Conservation (phyloP, 2,113 vertebrate species). For the Lathamus discolor region DNA sequence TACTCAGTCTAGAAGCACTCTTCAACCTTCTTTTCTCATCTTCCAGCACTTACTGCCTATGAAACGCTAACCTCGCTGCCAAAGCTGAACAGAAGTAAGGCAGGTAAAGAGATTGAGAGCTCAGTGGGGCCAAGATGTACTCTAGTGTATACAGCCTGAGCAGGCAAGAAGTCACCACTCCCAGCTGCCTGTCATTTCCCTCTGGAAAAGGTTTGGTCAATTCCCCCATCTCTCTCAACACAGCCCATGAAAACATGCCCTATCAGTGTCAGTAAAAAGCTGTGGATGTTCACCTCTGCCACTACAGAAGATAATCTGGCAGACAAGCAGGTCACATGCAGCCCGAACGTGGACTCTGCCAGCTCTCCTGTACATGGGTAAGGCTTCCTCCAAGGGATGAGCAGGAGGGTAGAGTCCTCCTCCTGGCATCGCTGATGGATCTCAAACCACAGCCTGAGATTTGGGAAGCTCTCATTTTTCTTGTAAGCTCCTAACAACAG, state of each 20-base stretch:
- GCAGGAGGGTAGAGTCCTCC: neutral
- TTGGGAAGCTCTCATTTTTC: neutral
- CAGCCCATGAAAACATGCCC: neutral
- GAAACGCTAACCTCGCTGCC: neutral
- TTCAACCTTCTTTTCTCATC: neutral
- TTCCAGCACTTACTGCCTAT: neutral
- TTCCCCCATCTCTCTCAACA: neutral
- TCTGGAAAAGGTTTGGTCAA: neutral
- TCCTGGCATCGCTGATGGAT: neutral
- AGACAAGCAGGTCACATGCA: neutral
- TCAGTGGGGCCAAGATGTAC: neutral
- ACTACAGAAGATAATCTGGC: neutral
- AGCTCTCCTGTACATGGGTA: no score
- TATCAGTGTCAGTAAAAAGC: neutral
- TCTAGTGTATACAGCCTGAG: neutral
- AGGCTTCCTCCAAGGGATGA: neutral
- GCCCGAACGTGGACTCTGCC: accelerated
- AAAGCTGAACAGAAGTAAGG: neutral
- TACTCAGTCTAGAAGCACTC: neutral
- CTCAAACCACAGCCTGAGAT: neutral
- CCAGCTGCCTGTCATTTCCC: neutral
- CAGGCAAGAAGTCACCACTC: neutral
- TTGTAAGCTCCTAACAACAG: neutral
- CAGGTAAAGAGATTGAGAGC: neutral
- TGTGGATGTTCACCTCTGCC: neutral